These are phyloP conservation scores for Leptinotarsa texana DNA, from an alignment of 1,140 invertebrate genomes.

Conservation along the genomic window DNA sequence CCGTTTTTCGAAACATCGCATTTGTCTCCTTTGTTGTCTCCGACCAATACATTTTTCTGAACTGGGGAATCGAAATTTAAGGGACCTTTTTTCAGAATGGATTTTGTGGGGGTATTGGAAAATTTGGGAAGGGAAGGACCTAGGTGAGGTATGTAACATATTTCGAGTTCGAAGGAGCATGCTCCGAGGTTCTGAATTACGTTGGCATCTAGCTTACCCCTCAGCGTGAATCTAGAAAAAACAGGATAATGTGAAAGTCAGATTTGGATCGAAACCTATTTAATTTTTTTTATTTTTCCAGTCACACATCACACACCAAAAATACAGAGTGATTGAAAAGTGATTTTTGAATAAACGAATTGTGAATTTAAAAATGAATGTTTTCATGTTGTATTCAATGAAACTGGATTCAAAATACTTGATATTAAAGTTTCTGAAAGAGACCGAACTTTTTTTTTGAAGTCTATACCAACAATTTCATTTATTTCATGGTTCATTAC, in stretches of 20 bases:
- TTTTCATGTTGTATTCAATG: no score
- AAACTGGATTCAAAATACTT: no score
- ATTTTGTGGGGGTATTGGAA: constrained; percentile 40
- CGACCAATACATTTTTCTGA: background rate
- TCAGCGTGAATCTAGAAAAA: constrained; percentile 65
- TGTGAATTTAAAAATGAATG: no score
- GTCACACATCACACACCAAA: no score
- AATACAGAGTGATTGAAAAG: no score
- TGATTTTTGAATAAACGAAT: no score
- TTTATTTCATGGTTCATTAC: no score
- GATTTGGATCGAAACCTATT: no score
- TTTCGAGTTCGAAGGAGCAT: constrained; percentile 80
- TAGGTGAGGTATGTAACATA: constrained; percentile 65
- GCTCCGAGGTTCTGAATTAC: constrained; percentile 52
- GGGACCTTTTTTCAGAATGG: constrained; percentile 41
- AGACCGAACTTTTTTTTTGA: no score
- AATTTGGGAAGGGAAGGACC: constrained; percentile 36
- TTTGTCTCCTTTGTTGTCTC: background rate
- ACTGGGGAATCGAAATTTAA: constrained; percentile 38
- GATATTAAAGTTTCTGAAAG: no score
- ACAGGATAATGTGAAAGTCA: background rate
- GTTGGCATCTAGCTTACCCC: constrained; percentile 63
- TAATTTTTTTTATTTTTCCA: no score
- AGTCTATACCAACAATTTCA: no score
- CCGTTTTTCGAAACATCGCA: background rate